Evolutionary conservation across 2,113 vertebrate species (phyloP), one percentile per base, ranked within the genome.

Genomic region (Perca flavescens): DNA sequence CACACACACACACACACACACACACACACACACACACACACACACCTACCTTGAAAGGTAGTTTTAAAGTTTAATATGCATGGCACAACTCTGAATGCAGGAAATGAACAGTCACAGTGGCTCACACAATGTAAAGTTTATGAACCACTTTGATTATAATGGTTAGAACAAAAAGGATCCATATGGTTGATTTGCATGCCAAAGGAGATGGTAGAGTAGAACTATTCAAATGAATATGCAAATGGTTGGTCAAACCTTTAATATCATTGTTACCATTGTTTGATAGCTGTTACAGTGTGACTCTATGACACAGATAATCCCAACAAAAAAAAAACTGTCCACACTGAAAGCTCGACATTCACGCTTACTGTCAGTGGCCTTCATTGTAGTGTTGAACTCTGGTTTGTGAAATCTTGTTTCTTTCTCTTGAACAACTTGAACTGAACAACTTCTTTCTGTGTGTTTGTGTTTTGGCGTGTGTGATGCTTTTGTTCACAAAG

Each of bases 401-500:
- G 60, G n/a, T 75, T 75, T 89, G 62, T 80, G 60, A 80, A 77
- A 91, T 40, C 67, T 86, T 53, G 88, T 91, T 93, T 69, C 82
- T 93, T 81, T 93, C 75, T 91, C 74, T 92, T 92, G 25, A 25
- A 25, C 25, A 25, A 25, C 25, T 93, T 90, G 83, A 92, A 85
- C 85, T 90, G 81, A 92, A 77, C 74, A 67, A 80, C 54, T 50
- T 86, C 67, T 89, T 91, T 92, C 82, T 93, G 63, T 92, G 91
- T 95, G 73, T 94, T 65, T 91, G 79, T 94, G 80, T 91, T 65
- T 92, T 63, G 85, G 74, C 43, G 85, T 85, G 82, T 95, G 86
- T 96, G 92, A 81, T 84, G 94, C 87, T 96, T 93, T 90, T 95
- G 84, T 93, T 94, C 74, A 36, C 95, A 92, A 97, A 97, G 97